A percentile compares a stretch with the other conserved stretches of the same genome.
Conservation (phyloP, 2,797 vertebrate genomes). For the Rhynchotus rufescens region DNA sequence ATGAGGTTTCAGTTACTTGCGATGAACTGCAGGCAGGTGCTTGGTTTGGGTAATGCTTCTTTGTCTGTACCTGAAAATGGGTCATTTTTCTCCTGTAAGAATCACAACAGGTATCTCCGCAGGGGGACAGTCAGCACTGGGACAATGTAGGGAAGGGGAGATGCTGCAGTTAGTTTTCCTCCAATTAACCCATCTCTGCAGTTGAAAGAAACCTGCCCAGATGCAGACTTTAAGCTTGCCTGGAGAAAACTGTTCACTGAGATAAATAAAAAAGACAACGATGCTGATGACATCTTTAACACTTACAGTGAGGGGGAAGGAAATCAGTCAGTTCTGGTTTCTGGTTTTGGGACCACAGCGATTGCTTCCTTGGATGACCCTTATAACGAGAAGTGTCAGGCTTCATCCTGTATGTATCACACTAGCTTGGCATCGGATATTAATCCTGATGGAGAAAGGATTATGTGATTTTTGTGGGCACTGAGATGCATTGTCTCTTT, state of each 20-base stretch:
- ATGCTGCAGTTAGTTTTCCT: neutral
- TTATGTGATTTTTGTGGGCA: constrained; percentile 59
- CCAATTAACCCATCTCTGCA: constrained; percentile 16
- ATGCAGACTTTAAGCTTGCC: neutral
- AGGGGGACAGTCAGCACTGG: constrained; percentile 38
- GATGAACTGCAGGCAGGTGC: constrained; percentile 58
- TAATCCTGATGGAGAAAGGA: constrained; percentile 69
- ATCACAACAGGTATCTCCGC: constrained; percentile 71
- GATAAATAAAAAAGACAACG: constrained; percentile 40
- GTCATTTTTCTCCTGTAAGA: constrained; percentile 73
- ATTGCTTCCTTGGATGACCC: neutral
- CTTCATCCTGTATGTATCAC: constrained; percentile 41
- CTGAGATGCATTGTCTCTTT: constrained; percentile 42
- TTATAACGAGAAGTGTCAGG: constrained; percentile 52
- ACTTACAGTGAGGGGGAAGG: neutral
- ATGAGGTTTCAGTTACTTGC: constrained; percentile 63
- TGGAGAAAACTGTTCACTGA: constrained; percentile 20
- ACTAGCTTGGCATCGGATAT: constrained; percentile 35
- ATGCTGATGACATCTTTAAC: constrained; percentile 21
- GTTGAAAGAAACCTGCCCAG: neutral
- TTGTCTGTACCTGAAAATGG: constrained; percentile 72
- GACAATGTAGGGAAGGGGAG: constrained; percentile 1
- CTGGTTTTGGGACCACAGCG: neutral
- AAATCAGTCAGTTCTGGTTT: constrained; percentile 7
- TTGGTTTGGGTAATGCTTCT: constrained; percentile 65